A percentile compares a stretch with the other conserved stretches of the same genome.
These are phyloP conservation scores for Hylia prasina DNA, from an alignment of 2,113 vertebrate species.

Conservation along the genomic window DNA sequence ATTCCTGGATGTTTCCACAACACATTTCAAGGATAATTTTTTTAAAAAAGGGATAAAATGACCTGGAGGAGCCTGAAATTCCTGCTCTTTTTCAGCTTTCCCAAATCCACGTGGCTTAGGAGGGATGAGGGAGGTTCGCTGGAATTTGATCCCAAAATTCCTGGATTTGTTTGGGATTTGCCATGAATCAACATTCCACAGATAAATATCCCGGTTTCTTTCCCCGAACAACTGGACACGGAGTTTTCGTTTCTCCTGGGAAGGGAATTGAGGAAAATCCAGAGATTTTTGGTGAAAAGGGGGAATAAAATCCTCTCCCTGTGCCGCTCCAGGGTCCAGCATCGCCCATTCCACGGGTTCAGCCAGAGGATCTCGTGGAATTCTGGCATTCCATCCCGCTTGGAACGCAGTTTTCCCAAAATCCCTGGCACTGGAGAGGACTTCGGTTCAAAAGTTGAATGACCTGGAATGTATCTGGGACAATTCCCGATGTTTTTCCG, in stretches of 20 bases:
- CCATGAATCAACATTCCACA: background rate
- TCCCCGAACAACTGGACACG: accelerated
- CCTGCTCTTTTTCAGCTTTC: background rate
- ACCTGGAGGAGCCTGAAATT: too few relatives aligned
- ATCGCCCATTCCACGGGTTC: accelerated
- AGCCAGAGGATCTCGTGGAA: background rate
- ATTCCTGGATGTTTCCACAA: background rate
- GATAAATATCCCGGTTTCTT: background rate
- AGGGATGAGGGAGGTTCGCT: background rate
- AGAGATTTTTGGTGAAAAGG: background rate
- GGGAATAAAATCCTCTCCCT: background rate
- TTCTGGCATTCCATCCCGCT: accelerated
- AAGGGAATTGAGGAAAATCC: background rate
- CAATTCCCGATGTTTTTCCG: background rate
- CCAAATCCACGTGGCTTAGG: background rate
- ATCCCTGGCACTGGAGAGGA: too few relatives aligned
- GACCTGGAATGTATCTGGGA: background rate
- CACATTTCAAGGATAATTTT: accelerated
- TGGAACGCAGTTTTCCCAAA: background rate
- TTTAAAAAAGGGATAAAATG: accelerated
- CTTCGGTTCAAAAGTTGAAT: accelerated
- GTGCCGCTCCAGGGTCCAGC: background rate
- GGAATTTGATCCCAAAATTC: background rate
- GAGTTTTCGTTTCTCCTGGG: background rate
- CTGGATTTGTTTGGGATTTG: background rate